phyloP scores from a whole-genome alignment of 2,797 vertebrate genomes.

The Phyllotis vaccarum region DNA sequence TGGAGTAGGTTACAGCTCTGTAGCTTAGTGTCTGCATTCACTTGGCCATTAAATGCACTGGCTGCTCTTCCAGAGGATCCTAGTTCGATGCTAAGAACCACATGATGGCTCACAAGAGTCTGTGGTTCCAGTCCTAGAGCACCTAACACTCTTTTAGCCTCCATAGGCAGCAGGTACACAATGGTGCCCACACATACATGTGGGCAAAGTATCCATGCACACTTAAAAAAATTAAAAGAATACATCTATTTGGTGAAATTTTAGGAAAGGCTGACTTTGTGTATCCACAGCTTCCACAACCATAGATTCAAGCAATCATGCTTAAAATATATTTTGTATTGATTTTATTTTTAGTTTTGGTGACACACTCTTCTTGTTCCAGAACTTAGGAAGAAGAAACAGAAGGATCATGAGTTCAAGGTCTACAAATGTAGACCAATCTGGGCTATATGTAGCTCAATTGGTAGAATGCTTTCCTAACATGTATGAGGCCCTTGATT shows the following conservation, averaged over 20 bases:
- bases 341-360: background rate
- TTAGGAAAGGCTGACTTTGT: background rate
- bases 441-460: background rate
- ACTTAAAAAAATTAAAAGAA: background rate
- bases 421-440: background rate
- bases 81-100: background rate
- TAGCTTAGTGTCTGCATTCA: background rate
- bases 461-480: background rate
- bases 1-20: accelerated
- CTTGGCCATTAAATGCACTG: background rate
- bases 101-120: background rate
- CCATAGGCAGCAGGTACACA: background rate
- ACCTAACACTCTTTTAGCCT: background rate
- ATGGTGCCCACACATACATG: background rate
- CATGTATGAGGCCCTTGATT: background rate
- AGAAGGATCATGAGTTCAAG: background rate
- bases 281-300: too few relatives aligned
- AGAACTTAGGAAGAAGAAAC: background rate
- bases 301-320: background rate
- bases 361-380: background rate
- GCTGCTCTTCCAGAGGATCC: background rate
- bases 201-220: background rate
- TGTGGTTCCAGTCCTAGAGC: background rate
- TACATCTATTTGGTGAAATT: background rate
- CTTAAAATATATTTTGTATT: background rate